These are phyloP conservation scores for Arctia plantaginis DNA, from an alignment of 2,888 invertebrate genomes.

Conservation along the genomic window DNA sequence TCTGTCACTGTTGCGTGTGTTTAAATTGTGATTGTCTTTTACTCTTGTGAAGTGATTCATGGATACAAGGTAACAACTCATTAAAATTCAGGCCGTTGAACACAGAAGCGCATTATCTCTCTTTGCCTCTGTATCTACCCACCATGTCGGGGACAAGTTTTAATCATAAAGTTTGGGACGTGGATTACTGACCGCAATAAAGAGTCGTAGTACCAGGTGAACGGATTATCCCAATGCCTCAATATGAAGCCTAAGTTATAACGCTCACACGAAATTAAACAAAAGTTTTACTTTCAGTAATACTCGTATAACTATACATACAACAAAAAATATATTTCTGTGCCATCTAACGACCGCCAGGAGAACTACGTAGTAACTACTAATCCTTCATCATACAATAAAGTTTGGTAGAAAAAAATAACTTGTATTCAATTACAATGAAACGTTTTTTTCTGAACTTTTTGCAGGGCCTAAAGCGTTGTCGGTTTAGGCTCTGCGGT, in stretches of 20 bases:
- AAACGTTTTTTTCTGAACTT: too few species aligned
- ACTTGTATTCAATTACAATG: too few species aligned
- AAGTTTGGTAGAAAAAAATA: not conserved
- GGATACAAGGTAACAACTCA: not conserved
- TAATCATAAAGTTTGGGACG: slow-evolving; percentile 24
- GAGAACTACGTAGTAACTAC: not conserved
- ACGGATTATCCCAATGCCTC: slow-evolving; percentile 10
- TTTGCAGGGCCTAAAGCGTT: too few species aligned
- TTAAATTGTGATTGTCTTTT: too few species aligned
- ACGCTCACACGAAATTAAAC: not conserved
- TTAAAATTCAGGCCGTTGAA: not conserved
- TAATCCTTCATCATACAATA: not conserved
- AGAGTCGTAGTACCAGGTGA: slow-evolving; percentile 16
- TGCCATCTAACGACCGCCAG: not conserved
- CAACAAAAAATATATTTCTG: not conserved
- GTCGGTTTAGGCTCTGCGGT: too few species aligned
- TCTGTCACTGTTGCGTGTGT: too few species aligned
- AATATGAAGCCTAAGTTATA: slow-evolving; percentile 12
- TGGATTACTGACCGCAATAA: slow-evolving; percentile 22
- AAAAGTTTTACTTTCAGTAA: not conserved
- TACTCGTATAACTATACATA: not conserved
- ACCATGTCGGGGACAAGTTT: not conserved
- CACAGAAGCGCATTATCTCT: slow-evolving; percentile 4
- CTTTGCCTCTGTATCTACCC: not conserved
- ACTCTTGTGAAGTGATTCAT: too few species aligned